These are phyloP conservation scores for Xiphophorus hellerii DNA, from an alignment of 2,113 vertebrate species.

Conservation along the genomic window DNA sequence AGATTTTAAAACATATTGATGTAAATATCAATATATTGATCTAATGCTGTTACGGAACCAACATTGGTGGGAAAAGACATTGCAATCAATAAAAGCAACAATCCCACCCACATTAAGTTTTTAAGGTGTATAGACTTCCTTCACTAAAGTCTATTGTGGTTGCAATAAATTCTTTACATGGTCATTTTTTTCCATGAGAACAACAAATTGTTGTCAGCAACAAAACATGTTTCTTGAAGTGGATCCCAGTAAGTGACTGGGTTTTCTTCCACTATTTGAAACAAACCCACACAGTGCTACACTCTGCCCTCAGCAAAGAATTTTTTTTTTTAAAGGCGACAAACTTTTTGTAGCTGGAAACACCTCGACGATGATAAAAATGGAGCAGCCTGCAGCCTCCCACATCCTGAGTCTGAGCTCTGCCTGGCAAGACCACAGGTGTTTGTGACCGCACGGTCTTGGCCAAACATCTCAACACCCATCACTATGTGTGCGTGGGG, in stretches of 20 bases:
- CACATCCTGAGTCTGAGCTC: slow-evolving; percentile 19
- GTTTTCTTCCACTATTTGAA: slow-evolving; percentile 41
- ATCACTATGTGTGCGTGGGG: slow-evolving; percentile 36
- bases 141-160: no score
- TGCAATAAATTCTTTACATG: no score
- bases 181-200: no score
- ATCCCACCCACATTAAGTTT: no score
- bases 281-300: slow-evolving; percentile 33
- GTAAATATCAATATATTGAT: no score
- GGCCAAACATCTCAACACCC: slow-evolving; percentile 54
- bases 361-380: not conserved
- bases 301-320: not conserved
- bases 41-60: no score
- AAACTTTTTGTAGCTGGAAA: slow-evolving; percentile 31
- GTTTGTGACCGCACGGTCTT: slow-evolving; percentile 58
- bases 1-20: not conserved
- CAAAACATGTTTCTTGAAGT: no score
- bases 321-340: slow-evolving; percentile 29
- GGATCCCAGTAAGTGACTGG: not conserved
- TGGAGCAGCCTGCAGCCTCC: slow-evolving; percentile 10
- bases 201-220: no score
- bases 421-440: slow-evolving; percentile 51
- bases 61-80: no score
- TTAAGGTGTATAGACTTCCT: no score
- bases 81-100: no score